A percentile compares a stretch with the other conserved stretches of the same genome.
Evolutionary conservation across 35 echinoderm and acorn worm species (phyloP).

Genomic region (Ophiothrix spiculata): DNA sequence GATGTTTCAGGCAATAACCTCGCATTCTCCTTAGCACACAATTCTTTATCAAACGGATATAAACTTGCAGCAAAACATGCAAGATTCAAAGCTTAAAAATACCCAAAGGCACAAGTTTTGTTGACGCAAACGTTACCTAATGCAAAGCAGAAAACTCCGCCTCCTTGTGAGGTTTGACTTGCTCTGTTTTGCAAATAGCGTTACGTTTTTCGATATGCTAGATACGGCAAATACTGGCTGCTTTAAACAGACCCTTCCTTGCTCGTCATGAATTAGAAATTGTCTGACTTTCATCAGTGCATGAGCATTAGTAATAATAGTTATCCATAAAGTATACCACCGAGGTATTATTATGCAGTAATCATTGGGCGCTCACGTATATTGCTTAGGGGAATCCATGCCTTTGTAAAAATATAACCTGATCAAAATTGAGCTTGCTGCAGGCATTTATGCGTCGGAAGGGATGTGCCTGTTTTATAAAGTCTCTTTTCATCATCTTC

Average conservation of each 20-base stretch:
- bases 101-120: neutral
- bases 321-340: constrained; percentile 6
- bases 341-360: neutral
- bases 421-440: constrained; percentile 6
- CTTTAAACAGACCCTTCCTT: neutral
- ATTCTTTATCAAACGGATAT: neutral
- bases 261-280: neutral
- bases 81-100: neutral
- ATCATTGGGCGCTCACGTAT: constrained; percentile 11
- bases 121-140: neutral
- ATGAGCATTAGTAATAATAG: constrained; percentile 10
- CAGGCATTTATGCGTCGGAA: neutral
- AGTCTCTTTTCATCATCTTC: neutral
- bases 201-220: too few species aligned
- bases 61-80: neutral
- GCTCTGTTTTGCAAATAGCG: too few species aligned
- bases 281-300: constrained; percentile 7
- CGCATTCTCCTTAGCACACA: neutral
- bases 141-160: too few species aligned
- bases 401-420: constrained; percentile 4
- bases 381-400: neutral
- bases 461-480: constrained; percentile 5
- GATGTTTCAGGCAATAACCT: neutral
- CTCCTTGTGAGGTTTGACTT: neutral
- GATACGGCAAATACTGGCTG: too few species aligned